Evolutionary conservation across 2,888 invertebrate genomes (phyloP), one percentile per base, ranked within the genome.

Genomic region (Drosophila macrospina): DNA sequence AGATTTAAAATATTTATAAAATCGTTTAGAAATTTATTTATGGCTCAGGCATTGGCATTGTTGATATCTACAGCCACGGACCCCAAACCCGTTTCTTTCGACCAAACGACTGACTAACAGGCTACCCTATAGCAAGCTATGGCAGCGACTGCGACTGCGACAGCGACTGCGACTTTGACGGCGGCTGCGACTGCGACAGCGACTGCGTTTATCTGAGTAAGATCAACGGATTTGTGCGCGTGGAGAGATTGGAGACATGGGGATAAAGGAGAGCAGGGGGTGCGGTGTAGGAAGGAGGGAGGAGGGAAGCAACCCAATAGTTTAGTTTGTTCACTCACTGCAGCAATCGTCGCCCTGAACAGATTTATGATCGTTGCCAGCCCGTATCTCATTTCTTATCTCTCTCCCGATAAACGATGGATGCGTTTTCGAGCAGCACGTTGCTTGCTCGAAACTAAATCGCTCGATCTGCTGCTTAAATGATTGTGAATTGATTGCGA

Each of bases 1-100:
- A 79, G 81, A 90, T 88, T 86, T 86, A 83, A 86, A 86, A 88
- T 88, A 86, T 88, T 86, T 86, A 89, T 86, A 79, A 83, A 86
- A 83, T 88, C 88, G 80, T 86, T 88, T 86, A 88, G 80, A 86
- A 84, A 86, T 85, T 80, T 85, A 88, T 88, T 87, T 84, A 89
- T 89, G 89, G 76, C 82, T 62, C 76, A 72, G 48, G 74, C 83
- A 86, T 74, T 85, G 85, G 86, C 88, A 86, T 85, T 89, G 85
- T 85, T 83, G 76, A 85, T 89, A 74, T 85, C 74, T 68, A 62
- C 80, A 60, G 57, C 59, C n/a, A 64, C 54, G 41, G 42, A 48
- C 50, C 47, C 52, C 36, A 76, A 79, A 79, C 78, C 75, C 70
- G 78, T 79, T 78, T 78, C 67, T 51, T 59, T 48, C 26, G 44